Evolutionary conservation across 2,888 invertebrate genomes (phyloP).

Genomic region (Eulithis testata): DNA sequence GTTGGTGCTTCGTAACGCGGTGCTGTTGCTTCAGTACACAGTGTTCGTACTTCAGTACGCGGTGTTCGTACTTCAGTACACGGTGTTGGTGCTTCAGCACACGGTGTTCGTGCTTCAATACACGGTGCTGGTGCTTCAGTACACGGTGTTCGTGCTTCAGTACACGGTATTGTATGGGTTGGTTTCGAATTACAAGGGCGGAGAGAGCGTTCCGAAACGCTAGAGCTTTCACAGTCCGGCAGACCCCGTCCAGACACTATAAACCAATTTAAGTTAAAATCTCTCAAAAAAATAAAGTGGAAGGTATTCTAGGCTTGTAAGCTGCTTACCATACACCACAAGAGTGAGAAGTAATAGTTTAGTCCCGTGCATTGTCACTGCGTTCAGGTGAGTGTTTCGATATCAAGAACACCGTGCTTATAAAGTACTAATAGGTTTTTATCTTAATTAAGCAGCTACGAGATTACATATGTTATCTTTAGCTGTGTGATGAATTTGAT

Average conservation of each 20-base stretch:
- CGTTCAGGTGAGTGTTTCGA: constrained; percentile 15
- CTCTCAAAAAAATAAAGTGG: neutral
- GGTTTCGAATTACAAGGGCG: constrained; percentile 7
- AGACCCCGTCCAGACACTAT: constrained; percentile 35
- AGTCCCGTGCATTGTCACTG: constrained; percentile 37
- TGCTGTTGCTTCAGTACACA: no score
- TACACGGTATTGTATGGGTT: neutral
- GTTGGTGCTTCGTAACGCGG: no score
- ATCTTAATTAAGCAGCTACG: constrained; percentile 8
- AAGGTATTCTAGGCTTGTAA: neutral
- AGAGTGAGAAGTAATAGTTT: constrained; percentile 50
- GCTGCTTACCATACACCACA: constrained; percentile 52
- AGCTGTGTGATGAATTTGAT: neutral
- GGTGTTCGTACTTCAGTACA: no score
- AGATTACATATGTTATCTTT: constrained; percentile 5
- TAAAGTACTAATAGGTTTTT: constrained; percentile 10
- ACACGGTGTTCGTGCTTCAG: no score
- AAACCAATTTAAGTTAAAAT: constrained; percentile 12
- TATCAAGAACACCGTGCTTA: constrained; percentile 4
- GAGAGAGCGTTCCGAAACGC: constrained; percentile 37
- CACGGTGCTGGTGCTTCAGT: no score
- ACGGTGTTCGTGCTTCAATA: no score
- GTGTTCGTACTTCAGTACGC: no score
- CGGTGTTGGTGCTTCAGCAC: no score
- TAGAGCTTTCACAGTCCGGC: constrained; percentile 44